Evolutionary conservation across 2,797 vertebrate species (phyloP), one percentile per base, ranked within the genome.

Genomic region (Pangasius mekongensis): DNA sequence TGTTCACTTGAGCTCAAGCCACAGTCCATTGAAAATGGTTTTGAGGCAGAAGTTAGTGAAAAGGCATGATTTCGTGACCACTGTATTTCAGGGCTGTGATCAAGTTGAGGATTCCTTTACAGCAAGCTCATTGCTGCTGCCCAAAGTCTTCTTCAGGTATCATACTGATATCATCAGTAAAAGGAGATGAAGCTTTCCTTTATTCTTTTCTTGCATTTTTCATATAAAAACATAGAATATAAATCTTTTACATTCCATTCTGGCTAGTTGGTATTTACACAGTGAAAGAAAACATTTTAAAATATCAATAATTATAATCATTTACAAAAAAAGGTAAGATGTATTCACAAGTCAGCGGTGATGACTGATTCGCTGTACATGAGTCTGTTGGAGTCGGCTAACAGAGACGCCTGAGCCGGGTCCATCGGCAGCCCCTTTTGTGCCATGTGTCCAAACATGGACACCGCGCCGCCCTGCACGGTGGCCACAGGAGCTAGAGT

Each of bases 291-390:
- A 93, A 39, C 84, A 62, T 92, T 93, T 95, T 93, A 95, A 94
- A 94, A 93, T 83, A 87, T 91, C 86, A 90, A 91, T 89, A 94
- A 92, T 89, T 89, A 91, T 86, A 87, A 89, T 93, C 92, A 89
- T 90, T 94, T 93, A 92, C 91, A 90, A 73, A 78, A 78, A 36
- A 86, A 84, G 76, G 36, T 16, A 85, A 56, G 8, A 74, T 62
- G 36, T 56, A 89, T 94, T 95, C 96, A 99, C 96, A 99, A 95
- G 80, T 99, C 97, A 49, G 97, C 98, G 6, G 98, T 97, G 92
- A 99, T 98, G 95, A 98, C 94, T 2, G 97, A 96, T 90, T 99
- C 98, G 76, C 95, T 97, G 91, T 97, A 98, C 94, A 98, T 97
- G 74, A 97, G 96, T 89, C 97, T 92, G 93, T 95, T 97, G 90